Evolutionary conservation across 1,140 invertebrate species (phyloP).

Genomic region (Eriocheir sinensis): DNA sequence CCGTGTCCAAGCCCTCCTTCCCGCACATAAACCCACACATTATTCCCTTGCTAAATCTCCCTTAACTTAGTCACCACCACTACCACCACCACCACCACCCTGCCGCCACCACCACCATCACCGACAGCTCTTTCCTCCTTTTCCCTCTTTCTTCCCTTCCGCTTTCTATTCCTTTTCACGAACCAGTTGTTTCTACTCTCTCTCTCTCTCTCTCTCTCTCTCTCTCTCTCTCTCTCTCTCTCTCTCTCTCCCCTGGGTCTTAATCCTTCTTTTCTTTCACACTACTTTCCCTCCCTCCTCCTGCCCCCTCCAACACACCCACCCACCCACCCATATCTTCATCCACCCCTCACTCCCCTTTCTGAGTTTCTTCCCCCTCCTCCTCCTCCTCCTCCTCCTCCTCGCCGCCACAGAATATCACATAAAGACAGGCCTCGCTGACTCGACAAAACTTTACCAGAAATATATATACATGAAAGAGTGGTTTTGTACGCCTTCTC

Average conservation of each 20-base stretch:
- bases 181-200: background rate
- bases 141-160: background rate
- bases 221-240: background rate
- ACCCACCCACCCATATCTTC: background rate
- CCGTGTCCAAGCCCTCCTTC: too few relatives aligned
- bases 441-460: background rate
- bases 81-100: background rate
- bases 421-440: background rate
- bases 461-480: conserved; percentile 11
- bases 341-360: background rate
- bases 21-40: too few relatives aligned
- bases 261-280: background rate
- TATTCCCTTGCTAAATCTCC: too few relatives aligned
- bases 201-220: background rate
- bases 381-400: background rate
- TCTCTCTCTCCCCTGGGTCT: background rate
- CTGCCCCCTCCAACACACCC: too few relatives aligned
- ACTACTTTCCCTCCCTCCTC: background rate
- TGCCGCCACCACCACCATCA: background rate
- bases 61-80: too few relatives aligned
- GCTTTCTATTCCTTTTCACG: background rate
- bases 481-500: background rate
- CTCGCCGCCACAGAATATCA: background rate
- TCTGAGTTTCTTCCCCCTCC: background rate
- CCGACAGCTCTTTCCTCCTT: background rate